Conservation (phyloP, 2,888 invertebrate genomes). For the Ophion obscuratus region DNA sequence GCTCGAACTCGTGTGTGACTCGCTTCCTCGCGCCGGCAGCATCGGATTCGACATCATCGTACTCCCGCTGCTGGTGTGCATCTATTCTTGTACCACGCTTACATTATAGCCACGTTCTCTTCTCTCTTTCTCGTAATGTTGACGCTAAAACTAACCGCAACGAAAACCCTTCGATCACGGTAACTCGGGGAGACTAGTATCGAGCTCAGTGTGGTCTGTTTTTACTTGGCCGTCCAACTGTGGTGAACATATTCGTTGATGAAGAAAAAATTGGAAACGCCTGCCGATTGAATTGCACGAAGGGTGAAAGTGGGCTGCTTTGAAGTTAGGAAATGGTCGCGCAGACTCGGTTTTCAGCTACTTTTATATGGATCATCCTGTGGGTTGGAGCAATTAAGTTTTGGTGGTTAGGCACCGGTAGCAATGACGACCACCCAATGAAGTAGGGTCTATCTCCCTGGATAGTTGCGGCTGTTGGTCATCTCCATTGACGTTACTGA, state of each 20-base stretch:
- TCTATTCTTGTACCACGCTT: constrained; percentile 57
- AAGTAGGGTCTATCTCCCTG: too few relatives aligned
- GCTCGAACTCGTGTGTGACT: constrained; percentile 5
- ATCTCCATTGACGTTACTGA: too few relatives aligned
- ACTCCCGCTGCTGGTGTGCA: not conserved
- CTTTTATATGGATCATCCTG: too few relatives aligned
- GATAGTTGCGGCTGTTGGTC: too few relatives aligned
- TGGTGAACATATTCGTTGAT: not conserved
- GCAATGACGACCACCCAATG: too few relatives aligned
- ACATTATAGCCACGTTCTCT: not conserved
- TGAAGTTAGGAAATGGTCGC: too few relatives aligned
- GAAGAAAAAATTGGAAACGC: too few relatives aligned
- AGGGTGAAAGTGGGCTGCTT: too few relatives aligned
- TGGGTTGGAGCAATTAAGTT: too few relatives aligned
- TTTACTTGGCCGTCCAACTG: not conserved
- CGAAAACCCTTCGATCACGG: constrained; percentile 55
- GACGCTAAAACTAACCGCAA: constrained; percentile 53
- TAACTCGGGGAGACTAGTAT: not conserved
- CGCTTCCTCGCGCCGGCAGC: not conserved
- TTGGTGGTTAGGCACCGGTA: too few relatives aligned
- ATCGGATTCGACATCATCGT: not conserved
- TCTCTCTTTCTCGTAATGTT: constrained; percentile 24
- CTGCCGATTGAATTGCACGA: too few relatives aligned
- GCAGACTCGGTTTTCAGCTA: too few relatives aligned
- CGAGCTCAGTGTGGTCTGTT: not conserved